Evolutionary conservation across 2,113 vertebrate species (phyloP).

Genomic region (Malurus cyaneus): DNA sequence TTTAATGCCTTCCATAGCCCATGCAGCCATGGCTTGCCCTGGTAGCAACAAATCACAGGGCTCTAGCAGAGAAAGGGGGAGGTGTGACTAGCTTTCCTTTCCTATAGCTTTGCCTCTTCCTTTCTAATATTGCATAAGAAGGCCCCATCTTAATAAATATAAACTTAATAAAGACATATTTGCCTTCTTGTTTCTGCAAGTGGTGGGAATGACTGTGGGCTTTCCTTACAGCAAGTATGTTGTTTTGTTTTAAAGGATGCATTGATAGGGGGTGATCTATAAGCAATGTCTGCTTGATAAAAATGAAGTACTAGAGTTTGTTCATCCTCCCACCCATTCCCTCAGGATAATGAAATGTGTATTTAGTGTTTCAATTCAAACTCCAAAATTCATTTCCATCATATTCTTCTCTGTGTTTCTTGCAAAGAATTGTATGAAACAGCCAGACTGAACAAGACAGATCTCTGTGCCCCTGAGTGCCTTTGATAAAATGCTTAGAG

Average conservation of each 20-base stretch:
- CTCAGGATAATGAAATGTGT: not conserved
- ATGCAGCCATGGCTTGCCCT: not conserved
- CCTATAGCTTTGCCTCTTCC: not conserved
- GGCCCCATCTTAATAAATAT: not conserved
- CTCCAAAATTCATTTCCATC: constrained; percentile 2
- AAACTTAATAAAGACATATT: not conserved
- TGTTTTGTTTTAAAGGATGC: not conserved
- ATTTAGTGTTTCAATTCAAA: constrained; percentile 49
- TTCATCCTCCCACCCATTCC: not conserved
- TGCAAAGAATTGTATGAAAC: not conserved
- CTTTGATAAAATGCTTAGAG: constrained; percentile 6
- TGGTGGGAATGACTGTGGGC: not conserved
- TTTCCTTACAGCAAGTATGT: not conserved
- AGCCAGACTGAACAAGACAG: not conserved
- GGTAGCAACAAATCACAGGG: not conserved
- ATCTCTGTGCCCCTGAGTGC: not conserved
- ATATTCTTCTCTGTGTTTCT: not conserved
- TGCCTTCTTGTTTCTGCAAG: not conserved
- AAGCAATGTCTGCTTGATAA: constrained; percentile 12
- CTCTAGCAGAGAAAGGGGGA: not conserved
- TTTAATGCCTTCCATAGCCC: not conserved
- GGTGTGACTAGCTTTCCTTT: not conserved
- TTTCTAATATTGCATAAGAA: not conserved
- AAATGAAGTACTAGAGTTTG: constrained; percentile 20
- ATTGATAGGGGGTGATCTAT: constrained; percentile 14